phyloP scores from a whole-genome alignment of 2,888 invertebrate genomes.

The Prosopocoilus inquinatus region DNA sequence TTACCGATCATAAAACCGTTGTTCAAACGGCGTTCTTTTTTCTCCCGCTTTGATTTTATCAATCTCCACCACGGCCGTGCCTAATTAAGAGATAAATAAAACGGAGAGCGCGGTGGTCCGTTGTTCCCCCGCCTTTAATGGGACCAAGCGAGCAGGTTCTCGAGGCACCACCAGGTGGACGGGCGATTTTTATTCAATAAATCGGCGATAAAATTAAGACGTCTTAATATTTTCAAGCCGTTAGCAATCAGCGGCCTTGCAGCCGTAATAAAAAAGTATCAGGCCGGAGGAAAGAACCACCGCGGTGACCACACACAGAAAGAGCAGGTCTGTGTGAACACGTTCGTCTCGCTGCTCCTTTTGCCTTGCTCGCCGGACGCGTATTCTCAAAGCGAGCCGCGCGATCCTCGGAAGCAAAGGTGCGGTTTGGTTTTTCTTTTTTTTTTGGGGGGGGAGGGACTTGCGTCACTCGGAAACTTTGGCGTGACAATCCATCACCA shows the following conservation, averaged over 20 bases:
- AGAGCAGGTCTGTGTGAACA: slow-evolving; percentile 29
- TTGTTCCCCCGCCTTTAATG: not conserved
- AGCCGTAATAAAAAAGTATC: slow-evolving; percentile 31
- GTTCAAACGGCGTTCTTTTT: too few relatives aligned
- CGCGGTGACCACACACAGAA: slow-evolving; percentile 37
- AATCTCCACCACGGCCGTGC: too few relatives aligned
- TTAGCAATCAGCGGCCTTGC: slow-evolving; percentile 35
- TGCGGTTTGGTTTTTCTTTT: too few relatives aligned
- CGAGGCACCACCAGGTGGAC: slow-evolving; percentile 15
- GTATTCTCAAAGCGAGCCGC: slow-evolving; percentile 11
- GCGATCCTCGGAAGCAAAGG: too few relatives aligned
- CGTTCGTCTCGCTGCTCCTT: slow-evolving; percentile 22
- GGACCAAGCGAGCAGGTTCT: not conserved
- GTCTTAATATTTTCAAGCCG: slow-evolving; percentile 28
- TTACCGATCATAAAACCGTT: too few relatives aligned
- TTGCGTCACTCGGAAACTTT: too few relatives aligned
- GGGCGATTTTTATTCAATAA: slow-evolving; percentile 30
- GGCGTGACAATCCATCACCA: too few relatives aligned
- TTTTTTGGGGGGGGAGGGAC: too few relatives aligned
- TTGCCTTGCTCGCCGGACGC: slow-evolving; percentile 10
- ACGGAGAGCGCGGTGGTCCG: not conserved
- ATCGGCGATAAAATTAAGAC: slow-evolving; percentile 29
- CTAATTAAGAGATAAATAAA: too few relatives aligned
- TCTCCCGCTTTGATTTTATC: too few relatives aligned
- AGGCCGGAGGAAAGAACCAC: slow-evolving; percentile 32